Percentiles rank a stretch among this genome's conserved stretches.
Evolutionary conservation across 1,140 invertebrate species (phyloP).

Genomic region (Drosophila ficusphila): DNA sequence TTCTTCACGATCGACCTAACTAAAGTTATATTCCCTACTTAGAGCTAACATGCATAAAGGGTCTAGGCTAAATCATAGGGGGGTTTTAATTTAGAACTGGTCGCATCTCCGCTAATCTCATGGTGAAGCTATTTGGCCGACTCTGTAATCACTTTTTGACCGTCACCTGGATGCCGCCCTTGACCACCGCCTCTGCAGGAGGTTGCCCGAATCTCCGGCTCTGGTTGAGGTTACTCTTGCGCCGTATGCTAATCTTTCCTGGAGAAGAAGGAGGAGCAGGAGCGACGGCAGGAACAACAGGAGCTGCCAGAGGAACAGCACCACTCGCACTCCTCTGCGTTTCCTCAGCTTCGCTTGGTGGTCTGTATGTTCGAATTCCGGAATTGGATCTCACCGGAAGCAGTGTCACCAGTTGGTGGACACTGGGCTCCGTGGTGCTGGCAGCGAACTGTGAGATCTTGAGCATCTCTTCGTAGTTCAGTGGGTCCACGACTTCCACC

Average conservation of each 20-base stretch:
- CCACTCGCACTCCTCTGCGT: slow-evolving; percentile 35
- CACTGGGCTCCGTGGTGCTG: slow-evolving; percentile 60
- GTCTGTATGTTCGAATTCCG: slow-evolving; percentile 79
- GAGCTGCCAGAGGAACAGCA: neutral
- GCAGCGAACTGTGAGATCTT: slow-evolving; percentile 69
- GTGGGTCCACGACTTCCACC: slow-evolving; percentile 80
- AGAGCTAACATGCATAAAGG: slow-evolving; percentile 15
- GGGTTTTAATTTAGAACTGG: slow-evolving; percentile 3
- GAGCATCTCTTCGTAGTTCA: slow-evolving; percentile 81
- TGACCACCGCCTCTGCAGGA: slow-evolving; percentile 71
- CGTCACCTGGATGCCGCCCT: slow-evolving; percentile 73
- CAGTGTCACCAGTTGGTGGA: slow-evolving; percentile 74
- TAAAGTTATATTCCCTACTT: slow-evolving; percentile 59
- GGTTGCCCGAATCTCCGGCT: slow-evolving; percentile 66
- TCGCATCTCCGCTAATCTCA: slow-evolving; percentile 48
- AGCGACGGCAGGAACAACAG: too few relatives aligned
- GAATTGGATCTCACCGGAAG: slow-evolving; percentile 82
- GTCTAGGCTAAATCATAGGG: slow-evolving; percentile 15
- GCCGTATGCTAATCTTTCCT: slow-evolving; percentile 43
- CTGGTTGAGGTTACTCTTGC: slow-evolving; percentile 62
- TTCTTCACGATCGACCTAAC: slow-evolving; percentile 36
- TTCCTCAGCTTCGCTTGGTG: slow-evolving; percentile 47
- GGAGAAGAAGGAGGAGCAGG: neutral
- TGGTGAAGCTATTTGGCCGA: slow-evolving; percentile 16
- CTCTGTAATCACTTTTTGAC: slow-evolving; percentile 60